Base-by-base conservation (phyloP, 2,113 vertebrate species). In the Labeo catla region DNA sequence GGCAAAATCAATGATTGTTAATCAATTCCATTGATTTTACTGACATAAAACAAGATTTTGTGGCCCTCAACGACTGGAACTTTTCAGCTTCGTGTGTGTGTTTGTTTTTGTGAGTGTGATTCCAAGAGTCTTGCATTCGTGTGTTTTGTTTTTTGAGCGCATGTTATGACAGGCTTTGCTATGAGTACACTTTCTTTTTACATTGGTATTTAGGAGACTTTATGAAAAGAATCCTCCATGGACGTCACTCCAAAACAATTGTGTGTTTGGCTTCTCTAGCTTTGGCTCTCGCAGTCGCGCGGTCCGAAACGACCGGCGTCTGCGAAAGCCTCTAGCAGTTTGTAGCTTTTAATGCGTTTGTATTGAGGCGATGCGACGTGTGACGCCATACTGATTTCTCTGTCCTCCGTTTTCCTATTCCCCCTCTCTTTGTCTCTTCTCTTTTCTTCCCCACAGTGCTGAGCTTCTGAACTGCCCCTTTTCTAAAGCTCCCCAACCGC, bases 381-480 rank as follows among this genome's bases (percentile, higher is more conserved):
- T 49, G 16, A 15, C 0, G 34, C 19, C 19, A 57, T 73, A 43
- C 68, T 84, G 82, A 84, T 84, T 28, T 84, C 10, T 73, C 34
- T 84, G 47, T 70, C 47, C 21, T 52, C 8, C 50, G 1, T 85
- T 65, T 80, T 52, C 23, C 45, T 74, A 34, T 76, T 78, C 73
- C 59, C 39, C 49, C 16, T 34, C 36, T 74, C 83, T 70, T 65
- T 34, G n/a, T 74, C 84, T 70, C 2, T 70, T 86, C 76, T 74
- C 87, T 78, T 88, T 80, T 90, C 87, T 92, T 68, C 82, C 28
- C 92, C 91, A 78, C 92, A 95, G 94, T 94, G 93, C 92, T 95
- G 92, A 94, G 95, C 93, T 95, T 95, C 93, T 95, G 93, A 94
- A 76, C 85, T 86, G 59, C 70, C 84, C 79, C 65, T 68, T 88